Percentiles rank a stretch among this genome's conserved stretches.
These are phyloP conservation scores for Muscicapa striata DNA, from an alignment of 2,797 vertebrate species.

Conservation along the genomic window DNA sequence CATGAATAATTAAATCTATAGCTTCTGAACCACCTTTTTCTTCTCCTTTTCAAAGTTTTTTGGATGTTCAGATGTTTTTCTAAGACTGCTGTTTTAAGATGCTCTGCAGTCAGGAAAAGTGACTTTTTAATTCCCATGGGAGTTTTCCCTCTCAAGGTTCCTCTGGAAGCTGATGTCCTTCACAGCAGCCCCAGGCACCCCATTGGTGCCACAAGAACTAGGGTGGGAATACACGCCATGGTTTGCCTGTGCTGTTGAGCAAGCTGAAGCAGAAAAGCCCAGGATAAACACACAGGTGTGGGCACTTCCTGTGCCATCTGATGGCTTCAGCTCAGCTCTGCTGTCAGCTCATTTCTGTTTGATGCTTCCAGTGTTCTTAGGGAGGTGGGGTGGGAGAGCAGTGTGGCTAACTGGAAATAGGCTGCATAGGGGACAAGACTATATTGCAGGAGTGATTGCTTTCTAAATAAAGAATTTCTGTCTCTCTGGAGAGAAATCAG, in stretches of 20 bases:
- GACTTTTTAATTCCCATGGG: fast-evolving
- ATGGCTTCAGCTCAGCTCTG: neutral
- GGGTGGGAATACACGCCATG: fast-evolving
- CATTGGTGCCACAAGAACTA: fast-evolving
- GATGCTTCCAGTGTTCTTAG: neutral
- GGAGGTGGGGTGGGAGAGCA: fast-evolving
- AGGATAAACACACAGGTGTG: neutral
- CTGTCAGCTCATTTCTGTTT: neutral
- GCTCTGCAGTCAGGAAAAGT: neutral
- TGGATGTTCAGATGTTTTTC: fast-evolving
- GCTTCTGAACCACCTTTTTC: neutral
- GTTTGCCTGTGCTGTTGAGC: neutral
- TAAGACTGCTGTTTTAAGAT: neutral
- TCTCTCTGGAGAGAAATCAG: constrained; percentile 26
- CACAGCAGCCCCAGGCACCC: neutral
- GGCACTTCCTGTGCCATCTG: neutral
- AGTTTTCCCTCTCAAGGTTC: neutral
- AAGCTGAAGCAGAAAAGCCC: neutral
- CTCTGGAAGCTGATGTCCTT: neutral
- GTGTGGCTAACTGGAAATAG: neutral
- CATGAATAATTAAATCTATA: neutral
- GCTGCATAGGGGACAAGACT: neutral
- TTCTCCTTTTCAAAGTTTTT: neutral
- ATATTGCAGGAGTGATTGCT: neutral
- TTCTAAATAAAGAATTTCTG: constrained; percentile 48